phyloP scores from a whole-genome alignment of 1,140 invertebrate genomes.

The Psix sp. region DNA sequence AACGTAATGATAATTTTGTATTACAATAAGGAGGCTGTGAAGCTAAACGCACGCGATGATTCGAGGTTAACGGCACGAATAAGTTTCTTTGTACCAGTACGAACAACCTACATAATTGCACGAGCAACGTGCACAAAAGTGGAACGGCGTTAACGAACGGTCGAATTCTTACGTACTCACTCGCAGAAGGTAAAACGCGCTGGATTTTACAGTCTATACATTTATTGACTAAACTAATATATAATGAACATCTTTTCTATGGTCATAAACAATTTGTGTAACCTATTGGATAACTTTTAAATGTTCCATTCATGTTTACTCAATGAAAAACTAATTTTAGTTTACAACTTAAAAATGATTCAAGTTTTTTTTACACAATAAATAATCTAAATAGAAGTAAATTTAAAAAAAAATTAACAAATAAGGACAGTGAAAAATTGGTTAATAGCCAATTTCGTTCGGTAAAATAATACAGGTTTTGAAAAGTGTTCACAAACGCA shows the following conservation, averaged over 20 bases:
- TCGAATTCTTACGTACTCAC: conserved; percentile 58
- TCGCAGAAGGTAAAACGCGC: conserved; percentile 30
- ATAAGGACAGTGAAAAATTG: too few relatives aligned
- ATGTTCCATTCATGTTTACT: too few relatives aligned
- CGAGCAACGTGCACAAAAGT: conserved; percentile 66
- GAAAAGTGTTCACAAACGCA: too few relatives aligned
- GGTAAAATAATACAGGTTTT: too few relatives aligned
- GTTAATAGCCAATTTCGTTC: too few relatives aligned
- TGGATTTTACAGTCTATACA: conserved; percentile 21
- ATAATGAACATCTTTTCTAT: neutral
- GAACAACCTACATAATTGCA: conserved; percentile 71
- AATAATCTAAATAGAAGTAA: too few relatives aligned
- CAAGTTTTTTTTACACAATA: too few relatives aligned
- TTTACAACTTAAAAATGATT: too few relatives aligned
- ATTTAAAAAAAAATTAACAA: too few relatives aligned
- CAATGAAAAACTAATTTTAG: neutral
- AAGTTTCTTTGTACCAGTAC: conserved; percentile 61
- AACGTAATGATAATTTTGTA: conserved; percentile 56
- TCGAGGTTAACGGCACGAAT: conserved; percentile 62
- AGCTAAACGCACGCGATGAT: conserved; percentile 61
- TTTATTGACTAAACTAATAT: too few relatives aligned
- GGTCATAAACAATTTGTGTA: neutral
- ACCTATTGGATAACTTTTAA: too few relatives aligned
- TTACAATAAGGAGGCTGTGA: conserved; percentile 58
- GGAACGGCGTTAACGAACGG: conserved; percentile 68